Evolutionary conservation across 2,797 vertebrate species (phyloP).

Genomic region (Eupleurogrammus muticus): DNA sequence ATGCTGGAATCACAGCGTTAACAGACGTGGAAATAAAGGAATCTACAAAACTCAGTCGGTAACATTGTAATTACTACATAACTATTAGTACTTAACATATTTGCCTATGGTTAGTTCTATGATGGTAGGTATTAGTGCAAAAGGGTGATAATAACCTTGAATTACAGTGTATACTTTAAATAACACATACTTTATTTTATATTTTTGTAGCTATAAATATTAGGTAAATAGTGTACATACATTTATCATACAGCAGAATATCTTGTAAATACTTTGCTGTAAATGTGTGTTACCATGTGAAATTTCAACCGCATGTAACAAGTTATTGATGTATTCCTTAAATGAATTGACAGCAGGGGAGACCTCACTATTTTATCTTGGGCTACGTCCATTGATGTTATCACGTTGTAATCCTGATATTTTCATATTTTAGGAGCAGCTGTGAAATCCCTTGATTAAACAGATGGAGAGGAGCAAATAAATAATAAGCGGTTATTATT

Average conservation of each 20-base stretch:
- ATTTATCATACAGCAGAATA: not conserved
- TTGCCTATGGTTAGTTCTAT: not conserved
- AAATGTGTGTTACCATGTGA: not conserved
- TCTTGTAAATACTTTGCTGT: too few relatives aligned
- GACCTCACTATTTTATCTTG: not conserved
- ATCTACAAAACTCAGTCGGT: not conserved
- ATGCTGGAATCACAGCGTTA: not conserved
- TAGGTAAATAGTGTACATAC: too few relatives aligned
- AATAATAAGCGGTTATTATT: slow-evolving; percentile 5
- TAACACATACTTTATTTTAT: too few relatives aligned
- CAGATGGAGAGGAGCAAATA: not conserved
- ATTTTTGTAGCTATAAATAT: too few relatives aligned
- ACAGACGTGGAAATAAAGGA: not conserved
- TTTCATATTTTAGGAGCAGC: not conserved
- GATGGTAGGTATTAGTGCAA: not conserved
- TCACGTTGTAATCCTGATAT: not conserved
- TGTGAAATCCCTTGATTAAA: not conserved
- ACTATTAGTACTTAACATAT: not conserved
- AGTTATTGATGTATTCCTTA: not conserved
- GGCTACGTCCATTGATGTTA: not conserved
- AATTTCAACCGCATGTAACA: not conserved
- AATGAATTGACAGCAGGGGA: not conserved
- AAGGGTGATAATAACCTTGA: not conserved
- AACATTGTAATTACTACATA: not conserved
- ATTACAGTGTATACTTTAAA: not conserved